Conservation (phyloP, 2,113 vertebrate genomes). For the Vulpes lagopus region DNA sequence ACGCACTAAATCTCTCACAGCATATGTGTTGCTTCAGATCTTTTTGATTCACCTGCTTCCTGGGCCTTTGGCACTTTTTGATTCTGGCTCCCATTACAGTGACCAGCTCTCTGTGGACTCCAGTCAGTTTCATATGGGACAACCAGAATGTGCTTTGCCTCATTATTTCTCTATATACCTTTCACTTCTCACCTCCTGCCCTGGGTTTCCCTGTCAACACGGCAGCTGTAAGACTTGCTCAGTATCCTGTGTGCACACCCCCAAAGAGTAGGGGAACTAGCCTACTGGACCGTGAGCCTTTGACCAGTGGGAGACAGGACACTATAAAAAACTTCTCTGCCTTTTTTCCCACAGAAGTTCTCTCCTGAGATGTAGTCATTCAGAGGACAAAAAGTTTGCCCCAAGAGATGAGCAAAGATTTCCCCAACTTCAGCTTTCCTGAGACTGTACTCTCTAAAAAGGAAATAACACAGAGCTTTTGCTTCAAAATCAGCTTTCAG, state of each 20-base stretch:
- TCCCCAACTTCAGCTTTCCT: not conserved
- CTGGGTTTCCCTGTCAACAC: not conserved
- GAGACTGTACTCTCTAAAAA: not conserved
- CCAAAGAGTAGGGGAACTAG: not conserved
- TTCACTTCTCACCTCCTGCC: not conserved
- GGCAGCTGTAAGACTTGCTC: not conserved
- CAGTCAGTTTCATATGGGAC: not conserved
- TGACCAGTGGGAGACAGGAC: not conserved
- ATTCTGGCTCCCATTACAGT: not conserved
- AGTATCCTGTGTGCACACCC: fast-evolving
- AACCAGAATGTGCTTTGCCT: not conserved
- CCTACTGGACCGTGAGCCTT: not conserved
- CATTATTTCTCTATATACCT: not conserved
- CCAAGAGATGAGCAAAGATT: not conserved
- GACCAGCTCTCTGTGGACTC: not conserved
- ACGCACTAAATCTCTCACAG: not conserved
- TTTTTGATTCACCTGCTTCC: not conserved
- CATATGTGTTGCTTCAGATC: not conserved
- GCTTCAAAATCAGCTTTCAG: conserved; percentile 29
- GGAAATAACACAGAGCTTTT: not conserved
- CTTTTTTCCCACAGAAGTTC: not conserved
- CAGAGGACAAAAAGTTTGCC: not conserved
- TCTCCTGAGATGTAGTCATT: not conserved
- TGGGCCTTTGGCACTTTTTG: not conserved
- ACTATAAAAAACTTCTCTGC: not conserved